Conservation (phyloP, 2,797 vertebrate genomes). For the Argentina silus region DNA sequence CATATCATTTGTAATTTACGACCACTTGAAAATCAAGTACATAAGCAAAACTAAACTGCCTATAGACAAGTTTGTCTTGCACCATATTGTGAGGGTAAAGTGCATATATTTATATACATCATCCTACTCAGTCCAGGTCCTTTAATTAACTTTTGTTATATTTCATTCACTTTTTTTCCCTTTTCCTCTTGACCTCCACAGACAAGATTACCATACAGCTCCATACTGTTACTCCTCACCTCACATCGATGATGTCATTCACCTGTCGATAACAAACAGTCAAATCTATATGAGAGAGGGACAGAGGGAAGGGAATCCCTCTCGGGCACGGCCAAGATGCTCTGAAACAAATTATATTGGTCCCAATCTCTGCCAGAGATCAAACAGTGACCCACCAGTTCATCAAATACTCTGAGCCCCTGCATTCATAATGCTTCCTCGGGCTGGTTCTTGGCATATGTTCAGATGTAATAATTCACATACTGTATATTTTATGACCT, state of each 20-base stretch:
- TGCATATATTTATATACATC: neutral
- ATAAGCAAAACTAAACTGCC: no score
- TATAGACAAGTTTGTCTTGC: no score
- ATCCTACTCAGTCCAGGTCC: neutral
- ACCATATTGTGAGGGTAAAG: no score
- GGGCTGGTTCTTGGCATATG: constrained; percentile 67
- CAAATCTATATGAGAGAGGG: neutral
- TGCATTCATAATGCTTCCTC: constrained; percentile 78
- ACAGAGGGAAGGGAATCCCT: constrained; percentile 39
- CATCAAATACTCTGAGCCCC: constrained; percentile 72
- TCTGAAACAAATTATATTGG: constrained; percentile 57
- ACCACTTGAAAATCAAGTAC: no score
- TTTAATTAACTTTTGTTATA: neutral
- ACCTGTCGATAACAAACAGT: constrained; percentile 41
- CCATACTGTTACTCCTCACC: neutral
- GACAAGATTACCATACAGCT: neutral
- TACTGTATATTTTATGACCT: constrained; percentile 79
- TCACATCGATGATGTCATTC: constrained; percentile 44
- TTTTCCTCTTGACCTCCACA: neutral
- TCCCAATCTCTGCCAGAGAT: constrained; percentile 67
- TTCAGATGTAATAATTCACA: constrained; percentile 76
- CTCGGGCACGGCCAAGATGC: constrained; percentile 44
- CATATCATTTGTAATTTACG: no score
- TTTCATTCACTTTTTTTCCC: neutral
- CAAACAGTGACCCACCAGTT: constrained; percentile 75